Conservation (phyloP, 2,888 invertebrate genomes). For the Tenthredo livida region DNA sequence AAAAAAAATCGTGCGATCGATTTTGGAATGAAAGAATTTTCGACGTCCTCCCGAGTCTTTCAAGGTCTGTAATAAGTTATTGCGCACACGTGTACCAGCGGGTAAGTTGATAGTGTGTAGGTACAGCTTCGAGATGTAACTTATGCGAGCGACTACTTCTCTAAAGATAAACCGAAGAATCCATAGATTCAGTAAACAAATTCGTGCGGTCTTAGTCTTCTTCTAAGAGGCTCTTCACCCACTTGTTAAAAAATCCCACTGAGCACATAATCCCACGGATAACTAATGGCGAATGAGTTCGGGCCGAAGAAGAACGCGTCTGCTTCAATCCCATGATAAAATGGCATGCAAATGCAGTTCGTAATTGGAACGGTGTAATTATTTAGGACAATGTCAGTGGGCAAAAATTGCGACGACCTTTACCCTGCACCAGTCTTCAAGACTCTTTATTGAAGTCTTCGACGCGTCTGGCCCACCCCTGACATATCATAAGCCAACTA, state of each 20-base stretch:
- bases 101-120: background rate
- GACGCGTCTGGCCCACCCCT: constrained; percentile 9
- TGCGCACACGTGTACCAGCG: background rate
- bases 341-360: background rate
- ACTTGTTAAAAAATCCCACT: background rate
- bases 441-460: background rate
- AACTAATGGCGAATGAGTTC: background rate
- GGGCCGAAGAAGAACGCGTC: background rate
- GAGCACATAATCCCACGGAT: constrained; percentile 11
- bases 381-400: constrained; percentile 5
- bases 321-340: background rate
- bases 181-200: background rate
- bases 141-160: background rate
- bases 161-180: background rate
- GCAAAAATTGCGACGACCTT: background rate
- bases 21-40: background rate
- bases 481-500: background rate
- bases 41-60: background rate
- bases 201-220: background rate
- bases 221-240: background rate
- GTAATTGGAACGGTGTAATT: background rate
- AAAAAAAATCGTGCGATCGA: background rate
- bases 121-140: background rate
- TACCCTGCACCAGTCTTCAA: background rate
- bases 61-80: background rate